Conservation (phyloP, 2,888 invertebrate species). For the Lasioglossum figueresi region DNA sequence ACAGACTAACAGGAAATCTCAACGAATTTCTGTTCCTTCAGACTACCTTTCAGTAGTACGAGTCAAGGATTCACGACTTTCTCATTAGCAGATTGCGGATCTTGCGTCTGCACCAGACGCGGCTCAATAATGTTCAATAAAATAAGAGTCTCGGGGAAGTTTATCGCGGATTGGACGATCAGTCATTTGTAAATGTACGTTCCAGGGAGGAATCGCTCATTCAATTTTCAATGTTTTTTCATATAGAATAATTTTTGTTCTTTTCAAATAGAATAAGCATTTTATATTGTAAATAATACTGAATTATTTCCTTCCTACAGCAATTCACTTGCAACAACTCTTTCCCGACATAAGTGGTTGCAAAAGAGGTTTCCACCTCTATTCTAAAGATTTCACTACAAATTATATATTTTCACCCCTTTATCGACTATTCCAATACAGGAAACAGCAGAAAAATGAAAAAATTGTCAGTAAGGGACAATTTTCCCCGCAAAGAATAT, state of each 20-base stretch:
- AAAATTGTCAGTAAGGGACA: too few species aligned
- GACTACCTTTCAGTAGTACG: slow-evolving; percentile 25
- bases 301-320: background rate
- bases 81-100: slow-evolving; percentile 17
- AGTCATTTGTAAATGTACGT: background rate
- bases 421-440: too few species aligned
- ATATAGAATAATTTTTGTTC: too few species aligned
- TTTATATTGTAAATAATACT: background rate
- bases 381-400: background rate
- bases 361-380: background rate
- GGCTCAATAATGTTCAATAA: background rate
- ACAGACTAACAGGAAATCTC: background rate
- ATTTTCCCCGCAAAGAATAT: too few species aligned
- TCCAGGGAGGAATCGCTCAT: background rate
- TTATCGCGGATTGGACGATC: background rate
- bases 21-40: background rate
- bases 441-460: too few species aligned
- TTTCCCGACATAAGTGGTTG: background rate
- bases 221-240: too few species aligned
- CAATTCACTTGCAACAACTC: background rate
- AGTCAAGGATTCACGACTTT: slow-evolving; percentile 37
- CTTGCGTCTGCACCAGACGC: background rate
- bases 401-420: too few species aligned
- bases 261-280: background rate
- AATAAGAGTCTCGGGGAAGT: background rate